These are phyloP conservation scores for Bradynema listronoti DNA, from an alignment of 1,140 invertebrate genomes.

Conservation along the genomic window DNA sequence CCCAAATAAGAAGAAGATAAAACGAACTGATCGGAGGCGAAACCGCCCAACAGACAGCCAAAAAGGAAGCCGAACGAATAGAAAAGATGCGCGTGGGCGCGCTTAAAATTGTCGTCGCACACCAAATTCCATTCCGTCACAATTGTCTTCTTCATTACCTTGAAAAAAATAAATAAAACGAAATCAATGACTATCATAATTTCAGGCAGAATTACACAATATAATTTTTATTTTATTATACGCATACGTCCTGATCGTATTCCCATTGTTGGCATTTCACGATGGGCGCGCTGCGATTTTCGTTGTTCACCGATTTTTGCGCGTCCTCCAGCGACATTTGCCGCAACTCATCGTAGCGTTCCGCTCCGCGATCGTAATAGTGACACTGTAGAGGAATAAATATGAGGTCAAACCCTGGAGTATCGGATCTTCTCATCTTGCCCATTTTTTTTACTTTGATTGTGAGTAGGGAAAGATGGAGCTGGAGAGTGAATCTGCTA, in stretches of 20 bases:
- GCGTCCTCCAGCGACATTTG: slow-evolving; percentile 39
- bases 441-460: too few relatives aligned
- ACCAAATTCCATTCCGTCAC: slow-evolving; percentile 57
- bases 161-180: slow-evolving; percentile 11
- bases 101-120: slow-evolving; percentile 56
- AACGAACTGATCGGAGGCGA: slow-evolving; percentile 47
- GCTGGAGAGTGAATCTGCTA: too few relatives aligned
- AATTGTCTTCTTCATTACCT: slow-evolving; percentile 53
- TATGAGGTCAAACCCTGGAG: too few relatives aligned
- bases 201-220: too few relatives aligned
- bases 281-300: slow-evolving; percentile 25
- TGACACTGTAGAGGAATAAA: slow-evolving; percentile 42
- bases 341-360: slow-evolving; percentile 46
- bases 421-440: too few relatives aligned
- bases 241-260: slow-evolving; percentile 29
- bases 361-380: slow-evolving; percentile 44
- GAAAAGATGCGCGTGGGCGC: slow-evolving; percentile 55
- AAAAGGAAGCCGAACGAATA: slow-evolving; percentile 55
- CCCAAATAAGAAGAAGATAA: background rate
- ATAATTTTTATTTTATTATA: too few relatives aligned
- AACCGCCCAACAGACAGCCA: slow-evolving; percentile 52
- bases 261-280: slow-evolving; percentile 39
- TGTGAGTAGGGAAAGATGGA: too few relatives aligned
- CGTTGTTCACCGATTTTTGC: slow-evolving; percentile 24
- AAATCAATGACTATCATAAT: too few relatives aligned